Evolutionary conservation across 2,797 vertebrate species (phyloP).

Genomic region (Erethizon dorsatum): DNA sequence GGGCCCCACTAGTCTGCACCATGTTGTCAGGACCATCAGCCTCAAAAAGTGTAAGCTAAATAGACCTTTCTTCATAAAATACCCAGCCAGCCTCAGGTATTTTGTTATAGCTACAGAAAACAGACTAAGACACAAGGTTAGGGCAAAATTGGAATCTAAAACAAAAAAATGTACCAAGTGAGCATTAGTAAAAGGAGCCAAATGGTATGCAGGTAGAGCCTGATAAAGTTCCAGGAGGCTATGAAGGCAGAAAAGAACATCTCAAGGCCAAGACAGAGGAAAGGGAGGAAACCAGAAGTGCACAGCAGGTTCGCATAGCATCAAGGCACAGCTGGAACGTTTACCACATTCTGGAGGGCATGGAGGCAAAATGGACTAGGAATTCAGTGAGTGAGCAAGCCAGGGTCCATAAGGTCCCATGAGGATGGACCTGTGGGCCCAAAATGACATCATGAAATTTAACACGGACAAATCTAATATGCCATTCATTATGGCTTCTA

Average conservation of each 20-base stretch:
- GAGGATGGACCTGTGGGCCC: not conserved
- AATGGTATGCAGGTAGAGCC: not conserved
- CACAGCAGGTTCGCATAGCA: not conserved
- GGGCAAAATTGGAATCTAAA: constrained; percentile 38
- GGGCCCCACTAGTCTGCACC: no score
- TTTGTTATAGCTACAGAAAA: not conserved
- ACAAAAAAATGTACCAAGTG: not conserved
- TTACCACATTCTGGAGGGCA: accelerated
- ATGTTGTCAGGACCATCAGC: not conserved
- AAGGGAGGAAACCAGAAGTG: not conserved
- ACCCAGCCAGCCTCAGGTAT: not conserved
- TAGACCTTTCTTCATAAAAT: not conserved
- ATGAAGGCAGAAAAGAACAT: not conserved
- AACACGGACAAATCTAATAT: constrained; percentile 32
- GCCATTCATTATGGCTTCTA: not conserved
- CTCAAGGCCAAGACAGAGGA: not conserved
- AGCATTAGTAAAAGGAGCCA: not conserved
- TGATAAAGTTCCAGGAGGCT: not conserved
- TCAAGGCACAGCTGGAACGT: not conserved
- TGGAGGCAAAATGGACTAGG: not conserved
- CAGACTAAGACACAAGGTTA: not conserved
- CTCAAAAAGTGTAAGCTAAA: not conserved
- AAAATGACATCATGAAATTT: not conserved
- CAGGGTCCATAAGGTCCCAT: not conserved
- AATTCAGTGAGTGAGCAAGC: not conserved